Conservation (phyloP, 2,888 invertebrate species). For the Syrphus vitripennis region DNA sequence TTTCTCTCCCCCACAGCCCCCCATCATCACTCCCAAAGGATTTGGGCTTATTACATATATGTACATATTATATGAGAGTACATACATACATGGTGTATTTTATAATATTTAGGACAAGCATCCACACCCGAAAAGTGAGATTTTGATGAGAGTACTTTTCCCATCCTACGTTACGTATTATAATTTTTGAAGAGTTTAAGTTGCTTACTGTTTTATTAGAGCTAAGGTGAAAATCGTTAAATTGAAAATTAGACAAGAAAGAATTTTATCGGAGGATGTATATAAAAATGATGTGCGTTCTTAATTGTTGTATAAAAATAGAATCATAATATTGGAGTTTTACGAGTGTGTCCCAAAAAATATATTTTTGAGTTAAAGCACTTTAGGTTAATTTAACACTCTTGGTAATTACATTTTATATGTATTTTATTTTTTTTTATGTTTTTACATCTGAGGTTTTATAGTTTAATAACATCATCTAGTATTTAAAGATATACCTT, state of each 20-base stretch:
- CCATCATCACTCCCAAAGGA: background rate
- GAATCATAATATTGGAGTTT: background rate
- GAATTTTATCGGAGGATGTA: background rate
- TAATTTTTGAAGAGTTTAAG: conserved; percentile 13
- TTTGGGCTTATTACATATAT: background rate
- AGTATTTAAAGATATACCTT: too few relatives aligned
- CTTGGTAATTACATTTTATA: too few relatives aligned
- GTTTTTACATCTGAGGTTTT: too few relatives aligned
- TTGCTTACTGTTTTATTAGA: conserved; percentile 6
- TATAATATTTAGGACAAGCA: background rate
- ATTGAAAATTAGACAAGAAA: conserved; percentile 8
- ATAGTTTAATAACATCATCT: too few relatives aligned
- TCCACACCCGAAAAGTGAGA: background rate
- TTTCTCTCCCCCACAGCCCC: too few relatives aligned
- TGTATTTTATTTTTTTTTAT: too few relatives aligned
- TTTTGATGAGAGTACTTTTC: background rate
- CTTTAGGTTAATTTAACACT: background rate
- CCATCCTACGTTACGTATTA: background rate
- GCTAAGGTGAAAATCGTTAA: conserved; percentile 13
- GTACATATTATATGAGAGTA: background rate
- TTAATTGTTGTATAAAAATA: conserved; percentile 9
- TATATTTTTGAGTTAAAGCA: background rate
- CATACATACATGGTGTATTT: background rate
- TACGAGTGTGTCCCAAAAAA: background rate
- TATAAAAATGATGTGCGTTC: background rate